Conservation (phyloP, 2,888 invertebrate species). For the Drosophila merina region DNA sequence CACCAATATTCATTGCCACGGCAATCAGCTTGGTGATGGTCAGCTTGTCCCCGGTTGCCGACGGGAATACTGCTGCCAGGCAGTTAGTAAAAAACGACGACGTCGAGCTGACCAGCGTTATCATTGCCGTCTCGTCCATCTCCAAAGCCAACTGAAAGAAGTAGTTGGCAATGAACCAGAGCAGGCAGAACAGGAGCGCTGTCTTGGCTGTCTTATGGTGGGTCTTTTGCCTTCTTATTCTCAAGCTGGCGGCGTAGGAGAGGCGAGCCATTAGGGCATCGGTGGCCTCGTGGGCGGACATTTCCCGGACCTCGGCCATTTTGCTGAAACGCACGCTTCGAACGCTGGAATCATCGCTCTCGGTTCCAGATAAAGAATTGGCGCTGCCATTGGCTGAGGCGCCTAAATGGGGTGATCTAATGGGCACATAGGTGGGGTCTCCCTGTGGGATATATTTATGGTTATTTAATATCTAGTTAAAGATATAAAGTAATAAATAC, state of each 20-base stretch:
- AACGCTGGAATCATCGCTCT: constrained; percentile 93
- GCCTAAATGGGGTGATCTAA: constrained; percentile 87
- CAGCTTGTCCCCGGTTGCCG: constrained; percentile 91
- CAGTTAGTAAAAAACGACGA: constrained; percentile 95
- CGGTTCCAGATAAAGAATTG: constrained; percentile 87
- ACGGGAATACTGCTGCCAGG: constrained; percentile 94
- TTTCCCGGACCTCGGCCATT: constrained; percentile 93
- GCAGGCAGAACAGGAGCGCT: constrained; percentile 92
- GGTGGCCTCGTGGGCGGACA: constrained; percentile 95
- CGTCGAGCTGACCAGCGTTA: constrained; percentile 93
- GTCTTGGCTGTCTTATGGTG: constrained; percentile 91
- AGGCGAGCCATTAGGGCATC: constrained; percentile 96
- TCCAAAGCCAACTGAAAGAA: constrained; percentile 94
- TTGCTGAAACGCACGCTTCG: constrained; percentile 96
- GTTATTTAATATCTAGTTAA: background rate
- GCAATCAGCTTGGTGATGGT: constrained; percentile 93
- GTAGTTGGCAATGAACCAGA: constrained; percentile 98
- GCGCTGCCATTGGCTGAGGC: constrained; percentile 57
- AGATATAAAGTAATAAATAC: constrained; percentile 48
- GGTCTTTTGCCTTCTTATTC: constrained; percentile 88
- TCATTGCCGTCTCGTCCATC: constrained; percentile 92
- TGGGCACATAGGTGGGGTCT: constrained; percentile 95
- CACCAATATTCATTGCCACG: constrained; percentile 90
- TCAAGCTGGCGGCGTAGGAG: constrained; percentile 96
- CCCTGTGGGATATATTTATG: constrained; percentile 86